Evolutionary conservation across 2,888 invertebrate species (phyloP).

Genomic region (Acanthosepion esculentum): DNA sequence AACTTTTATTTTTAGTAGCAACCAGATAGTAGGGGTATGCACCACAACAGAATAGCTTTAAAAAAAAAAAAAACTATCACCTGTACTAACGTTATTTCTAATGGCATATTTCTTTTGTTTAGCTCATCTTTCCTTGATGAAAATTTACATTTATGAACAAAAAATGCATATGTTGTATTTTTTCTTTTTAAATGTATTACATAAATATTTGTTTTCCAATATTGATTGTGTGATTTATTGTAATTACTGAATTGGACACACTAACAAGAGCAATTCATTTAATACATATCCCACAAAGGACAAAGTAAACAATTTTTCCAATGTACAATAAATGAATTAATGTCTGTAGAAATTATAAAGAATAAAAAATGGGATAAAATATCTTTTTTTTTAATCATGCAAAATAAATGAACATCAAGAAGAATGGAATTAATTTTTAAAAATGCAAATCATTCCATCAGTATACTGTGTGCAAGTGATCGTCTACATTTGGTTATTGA

Average conservation of each 20-base stretch:
- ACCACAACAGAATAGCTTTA: too few relatives aligned
- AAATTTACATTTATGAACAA: too few relatives aligned
- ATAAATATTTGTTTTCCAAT: too few relatives aligned
- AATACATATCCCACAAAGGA: not conserved
- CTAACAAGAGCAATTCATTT: not conserved
- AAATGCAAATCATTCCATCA: not conserved
- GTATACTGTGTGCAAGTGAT: not conserved
- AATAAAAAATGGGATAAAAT: not conserved
- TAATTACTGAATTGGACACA: not conserved
- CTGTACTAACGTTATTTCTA: too few relatives aligned
- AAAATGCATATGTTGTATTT: too few relatives aligned
- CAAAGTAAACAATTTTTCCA: not conserved
- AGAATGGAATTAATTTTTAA: not conserved
- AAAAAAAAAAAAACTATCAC: too few relatives aligned
- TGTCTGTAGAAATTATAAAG: not conserved
- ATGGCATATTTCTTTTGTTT: too few relatives aligned
- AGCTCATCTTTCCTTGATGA: too few relatives aligned
- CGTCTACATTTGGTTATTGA: conserved; percentile 15
- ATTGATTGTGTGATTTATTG: not conserved
- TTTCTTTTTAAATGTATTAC: too few relatives aligned
- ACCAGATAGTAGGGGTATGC: too few relatives aligned
- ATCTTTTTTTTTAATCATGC: not conserved
- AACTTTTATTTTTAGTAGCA: too few relatives aligned
- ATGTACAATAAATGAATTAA: not conserved
- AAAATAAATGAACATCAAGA: not conserved